Evolutionary conservation across 1,140 invertebrate species (phyloP).

Genomic region (Subanguina moxae): DNA sequence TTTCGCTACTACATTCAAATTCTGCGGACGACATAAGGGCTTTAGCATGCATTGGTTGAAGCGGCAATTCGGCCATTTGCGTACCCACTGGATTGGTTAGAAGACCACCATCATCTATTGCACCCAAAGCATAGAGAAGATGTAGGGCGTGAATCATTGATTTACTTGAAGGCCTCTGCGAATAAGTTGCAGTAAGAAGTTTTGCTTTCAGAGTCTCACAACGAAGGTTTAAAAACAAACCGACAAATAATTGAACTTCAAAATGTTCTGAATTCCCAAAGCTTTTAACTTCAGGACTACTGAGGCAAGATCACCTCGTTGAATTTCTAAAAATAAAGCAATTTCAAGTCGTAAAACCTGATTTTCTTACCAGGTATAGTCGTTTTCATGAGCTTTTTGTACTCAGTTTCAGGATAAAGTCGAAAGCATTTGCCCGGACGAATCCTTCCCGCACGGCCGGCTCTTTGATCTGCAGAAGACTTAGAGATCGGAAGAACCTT

Average conservation of each 20-base stretch:
- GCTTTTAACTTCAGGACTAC: constrained; percentile 88
- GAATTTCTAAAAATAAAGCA: no score
- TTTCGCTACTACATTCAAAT: constrained; percentile 82
- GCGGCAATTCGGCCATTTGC: constrained; percentile 85
- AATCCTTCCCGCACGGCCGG: constrained; percentile 82
- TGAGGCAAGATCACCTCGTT: constrained; percentile 77
- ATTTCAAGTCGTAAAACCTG: no score
- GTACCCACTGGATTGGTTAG: constrained; percentile 77
- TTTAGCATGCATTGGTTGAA: constrained; percentile 80
- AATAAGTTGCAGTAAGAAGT: constrained; percentile 62
- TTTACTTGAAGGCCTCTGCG: constrained; percentile 78
- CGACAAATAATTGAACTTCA: constrained; percentile 65
- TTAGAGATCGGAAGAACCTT: constrained; percentile 64
- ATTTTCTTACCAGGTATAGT: constrained; percentile 83
- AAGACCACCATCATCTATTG: constrained; percentile 73
- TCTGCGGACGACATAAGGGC: constrained; percentile 74
- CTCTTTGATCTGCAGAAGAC: constrained; percentile 74
- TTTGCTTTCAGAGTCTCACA: constrained; percentile 53
- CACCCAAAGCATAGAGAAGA: constrained; percentile 76
- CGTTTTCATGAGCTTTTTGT: constrained; percentile 67
- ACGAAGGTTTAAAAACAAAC: constrained; percentile 42
- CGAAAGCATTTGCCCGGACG: constrained; percentile 75
- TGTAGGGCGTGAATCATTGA: constrained; percentile 76
- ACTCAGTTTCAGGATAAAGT: constrained; percentile 71
- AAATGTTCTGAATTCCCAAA: constrained; percentile 81